phyloP scores from a whole-genome alignment of 2,113 vertebrate genomes.

The Phyllostomus hastatus region DNA sequence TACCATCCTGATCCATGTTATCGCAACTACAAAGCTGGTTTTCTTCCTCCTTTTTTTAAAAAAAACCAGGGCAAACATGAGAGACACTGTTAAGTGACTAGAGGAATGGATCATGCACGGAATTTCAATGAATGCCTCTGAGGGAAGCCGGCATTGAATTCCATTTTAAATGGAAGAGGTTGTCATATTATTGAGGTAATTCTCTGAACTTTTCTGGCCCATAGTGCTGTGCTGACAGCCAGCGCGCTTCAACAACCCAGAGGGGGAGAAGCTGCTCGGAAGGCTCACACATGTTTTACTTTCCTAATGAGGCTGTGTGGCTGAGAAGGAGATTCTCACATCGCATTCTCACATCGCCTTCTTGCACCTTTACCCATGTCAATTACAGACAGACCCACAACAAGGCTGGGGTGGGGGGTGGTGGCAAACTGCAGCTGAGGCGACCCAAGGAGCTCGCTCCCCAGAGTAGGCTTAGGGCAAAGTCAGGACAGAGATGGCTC shows the following conservation, averaged over 20 bases:
- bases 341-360: not conserved
- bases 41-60: slow-evolving; percentile 26
- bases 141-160: slow-evolving; percentile 68
- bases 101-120: slow-evolving; percentile 71
- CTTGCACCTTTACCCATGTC: not conserved
- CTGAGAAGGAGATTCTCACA: not conserved
- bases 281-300: slow-evolving; percentile 56
- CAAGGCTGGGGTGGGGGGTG: not conserved
- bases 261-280: slow-evolving; percentile 43
- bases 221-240: slow-evolving; percentile 64
- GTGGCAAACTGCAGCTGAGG: not conserved
- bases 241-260: slow-evolving; percentile 59
- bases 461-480: not conserved
- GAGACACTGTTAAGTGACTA: slow-evolving; percentile 82
- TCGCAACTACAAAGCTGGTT: slow-evolving; percentile 77
- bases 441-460: not conserved
- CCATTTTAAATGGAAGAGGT: slow-evolving; percentile 76
- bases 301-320: slow-evolving; percentile 62
- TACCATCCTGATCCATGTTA: slow-evolving; percentile 76
- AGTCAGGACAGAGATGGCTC: not conserved
- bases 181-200: slow-evolving; percentile 73
- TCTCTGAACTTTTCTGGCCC: slow-evolving; percentile 73
- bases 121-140: slow-evolving; percentile 79
- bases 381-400: slow-evolving; percentile 9
- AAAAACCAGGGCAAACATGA: slow-evolving; percentile 81